These are phyloP conservation scores for Barbus barbus DNA, from an alignment of 2,113 vertebrate genomes.

Conservation along the genomic window DNA sequence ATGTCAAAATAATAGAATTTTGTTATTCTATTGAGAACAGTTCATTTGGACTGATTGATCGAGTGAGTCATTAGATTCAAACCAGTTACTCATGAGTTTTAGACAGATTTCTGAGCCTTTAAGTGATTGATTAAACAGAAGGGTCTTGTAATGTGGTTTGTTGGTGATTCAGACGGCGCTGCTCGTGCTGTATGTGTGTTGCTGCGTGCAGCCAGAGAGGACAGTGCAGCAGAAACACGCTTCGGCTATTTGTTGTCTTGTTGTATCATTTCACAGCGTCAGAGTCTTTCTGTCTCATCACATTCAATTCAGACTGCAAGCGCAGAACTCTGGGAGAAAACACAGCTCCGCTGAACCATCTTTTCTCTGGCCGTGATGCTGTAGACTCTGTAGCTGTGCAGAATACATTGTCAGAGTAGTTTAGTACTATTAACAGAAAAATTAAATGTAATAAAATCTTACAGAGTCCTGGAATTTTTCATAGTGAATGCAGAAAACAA, in stretches of 20 bases:
- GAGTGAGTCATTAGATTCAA: not conserved
- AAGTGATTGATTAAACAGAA: too few species aligned
- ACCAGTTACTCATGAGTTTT: not conserved
- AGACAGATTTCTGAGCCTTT: not conserved
- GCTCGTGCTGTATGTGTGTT: not conserved
- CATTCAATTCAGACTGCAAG: not conserved
- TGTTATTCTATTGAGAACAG: too few species aligned
- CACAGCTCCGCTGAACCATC: not conserved
- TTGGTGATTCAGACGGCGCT: not conserved
- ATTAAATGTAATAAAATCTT: too few species aligned
- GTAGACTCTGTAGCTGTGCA: not conserved
- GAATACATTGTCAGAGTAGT: not conserved
- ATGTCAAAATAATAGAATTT: too few species aligned
- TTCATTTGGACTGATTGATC: not conserved
- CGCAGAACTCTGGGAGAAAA: not conserved
- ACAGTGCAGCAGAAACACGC: not conserved
- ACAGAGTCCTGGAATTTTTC: too few species aligned
- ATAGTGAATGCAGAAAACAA: too few species aligned
- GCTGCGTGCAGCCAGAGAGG: not conserved
- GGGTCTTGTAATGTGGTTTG: too few species aligned
- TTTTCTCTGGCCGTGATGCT: not conserved
- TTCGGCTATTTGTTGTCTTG: not conserved
- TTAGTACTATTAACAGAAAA: not conserved
- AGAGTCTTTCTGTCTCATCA: conserved; percentile 6
- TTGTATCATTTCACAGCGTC: conserved; percentile 1